Base-by-base conservation (phyloP, 1,140 invertebrate genomes). In the Portunus trituberculatus region DNA sequence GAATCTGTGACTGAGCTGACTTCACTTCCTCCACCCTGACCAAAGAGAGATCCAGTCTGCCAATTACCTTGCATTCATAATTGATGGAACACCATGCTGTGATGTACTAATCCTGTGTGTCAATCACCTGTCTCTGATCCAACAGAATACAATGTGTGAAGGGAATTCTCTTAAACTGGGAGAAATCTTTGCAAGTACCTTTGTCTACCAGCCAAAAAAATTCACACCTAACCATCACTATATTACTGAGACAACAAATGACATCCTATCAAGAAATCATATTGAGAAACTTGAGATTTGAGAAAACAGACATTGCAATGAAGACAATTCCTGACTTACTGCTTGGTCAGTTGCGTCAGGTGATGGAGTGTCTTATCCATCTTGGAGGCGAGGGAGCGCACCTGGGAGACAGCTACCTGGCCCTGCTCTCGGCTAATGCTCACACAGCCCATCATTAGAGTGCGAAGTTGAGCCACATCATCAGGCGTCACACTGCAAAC, bases 21-120 rank as follows among this genome's bases (percentile, higher is more conserved):
- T 87, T 95, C 45, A 95, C 76, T 29, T 95, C 94, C n/a, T 95
- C 94, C 31, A 95, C 91, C 82, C 94, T 95, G 83, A 20, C n/a
- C 84, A 92, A 29, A 86, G 29, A 48, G 14, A 76, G 4, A 76
- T 76, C n/a, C 67, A 76, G 67, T 20, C 67, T 76, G 8, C 20
- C 67, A 76, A 76, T 76, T 76, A 76, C 20, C 67, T 8, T 59
- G 12, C 52, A 59, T 20, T 59, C 10, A 59, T 10, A 12, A 20
- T 10, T 20, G 12, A 12, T 14, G 52, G 16, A 20, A 59, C 52
- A 39, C 6, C 39, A 39, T 39, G 39, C 1, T 39, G 6, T 39
- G 39, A 1, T 39, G 6, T 6, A 39, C 39, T 39, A 39, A 39
- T 39, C 39, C 39, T 6, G 7, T 83, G 76, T 7, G 4, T n/a